phyloP scores from a whole-genome alignment of 2,888 invertebrate genomes.

The Caenorhabditis plicata region DNA sequence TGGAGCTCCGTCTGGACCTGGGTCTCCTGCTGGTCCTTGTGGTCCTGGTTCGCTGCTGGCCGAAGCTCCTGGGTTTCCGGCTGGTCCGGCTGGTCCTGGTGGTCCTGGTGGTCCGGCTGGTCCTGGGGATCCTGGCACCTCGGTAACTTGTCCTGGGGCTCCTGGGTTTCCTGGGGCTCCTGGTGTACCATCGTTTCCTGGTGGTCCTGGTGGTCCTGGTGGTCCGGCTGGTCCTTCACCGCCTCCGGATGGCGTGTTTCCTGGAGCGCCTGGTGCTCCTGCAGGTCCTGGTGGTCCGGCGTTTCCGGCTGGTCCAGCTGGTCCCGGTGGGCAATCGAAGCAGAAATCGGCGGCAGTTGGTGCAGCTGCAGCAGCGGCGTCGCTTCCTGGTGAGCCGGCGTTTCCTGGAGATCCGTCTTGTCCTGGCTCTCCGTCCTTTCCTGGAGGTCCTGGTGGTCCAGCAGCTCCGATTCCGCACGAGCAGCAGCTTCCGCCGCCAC shows the following conservation, averaged over 20 bases:
- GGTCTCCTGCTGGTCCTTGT: constrained; percentile 49
- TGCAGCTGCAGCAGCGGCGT: constrained; percentile 32
- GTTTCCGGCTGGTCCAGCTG: constrained; percentile 50
- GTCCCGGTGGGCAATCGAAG: constrained; percentile 55
- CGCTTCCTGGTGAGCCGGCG: constrained; percentile 42
- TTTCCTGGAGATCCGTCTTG: constrained; percentile 54
- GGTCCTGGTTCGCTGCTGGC: constrained; percentile 44
- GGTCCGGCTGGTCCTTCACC: constrained; percentile 44
- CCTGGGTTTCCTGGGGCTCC: constrained; percentile 49
- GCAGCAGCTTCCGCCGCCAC: constrained; percentile 44
- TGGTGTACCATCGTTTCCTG: constrained; percentile 46
- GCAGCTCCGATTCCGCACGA: constrained; percentile 52
- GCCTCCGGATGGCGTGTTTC: constrained; percentile 71
- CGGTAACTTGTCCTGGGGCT: constrained; percentile 46
- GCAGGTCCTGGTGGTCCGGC: constrained; percentile 51
- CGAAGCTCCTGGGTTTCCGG: constrained; percentile 45
- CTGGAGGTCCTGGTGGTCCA: constrained; percentile 52
- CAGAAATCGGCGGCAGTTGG: constrained; percentile 46
- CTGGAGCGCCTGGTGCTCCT: constrained; percentile 49
- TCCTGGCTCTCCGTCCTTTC: constrained; percentile 45
- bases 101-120: constrained; percentile 46
- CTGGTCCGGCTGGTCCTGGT: constrained; percentile 49
- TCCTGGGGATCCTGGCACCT: constrained; percentile 45
- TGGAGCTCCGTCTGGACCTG: constrained; percentile 49
- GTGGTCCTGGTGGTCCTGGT: constrained; percentile 49